These are phyloP conservation scores for Dicrurus megarhynchus DNA, from an alignment of 2,113 vertebrate species.

Conservation along the genomic window DNA sequence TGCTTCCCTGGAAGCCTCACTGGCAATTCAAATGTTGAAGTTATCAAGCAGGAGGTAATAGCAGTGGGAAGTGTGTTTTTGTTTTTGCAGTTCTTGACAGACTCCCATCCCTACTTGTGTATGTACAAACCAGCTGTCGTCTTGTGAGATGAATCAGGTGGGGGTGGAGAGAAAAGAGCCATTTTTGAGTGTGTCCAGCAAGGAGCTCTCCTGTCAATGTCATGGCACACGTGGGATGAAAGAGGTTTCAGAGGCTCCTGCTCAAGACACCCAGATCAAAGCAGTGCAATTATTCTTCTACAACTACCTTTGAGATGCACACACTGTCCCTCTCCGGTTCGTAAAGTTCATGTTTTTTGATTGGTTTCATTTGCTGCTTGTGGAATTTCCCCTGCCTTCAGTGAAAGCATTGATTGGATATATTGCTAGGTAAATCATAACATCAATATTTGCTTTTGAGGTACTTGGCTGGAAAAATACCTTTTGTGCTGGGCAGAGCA, in stretches of 20 bases:
- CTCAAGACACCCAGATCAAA: not conserved
- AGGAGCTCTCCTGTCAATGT: not conserved
- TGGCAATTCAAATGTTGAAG: slow-evolving; percentile 12
- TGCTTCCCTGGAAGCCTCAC: not conserved
- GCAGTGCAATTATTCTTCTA: not conserved
- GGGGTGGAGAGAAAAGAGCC: not conserved
- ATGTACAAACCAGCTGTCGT: slow-evolving; percentile 25
- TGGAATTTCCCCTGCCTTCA: not conserved
- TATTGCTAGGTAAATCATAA: not conserved
- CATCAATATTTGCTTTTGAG: not conserved
- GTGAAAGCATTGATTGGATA: not conserved
- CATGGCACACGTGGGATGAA: not conserved
- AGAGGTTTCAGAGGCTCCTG: not conserved
- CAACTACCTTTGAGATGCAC: not conserved
- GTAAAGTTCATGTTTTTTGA: not conserved
- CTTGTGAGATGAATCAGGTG: not conserved
- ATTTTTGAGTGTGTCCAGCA: not conserved
- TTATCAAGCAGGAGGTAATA: slow-evolving; percentile 28
- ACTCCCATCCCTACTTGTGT: not conserved
- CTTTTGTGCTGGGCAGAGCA: not conserved
- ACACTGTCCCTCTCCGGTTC: not conserved
- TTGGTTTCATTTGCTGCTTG: not conserved
- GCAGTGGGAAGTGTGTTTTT: slow-evolving; percentile 54
- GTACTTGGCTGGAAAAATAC: not conserved
- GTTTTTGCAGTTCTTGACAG: slow-evolving; percentile 27